Evolutionary conservation across 2,113 vertebrate genomes (phyloP), one percentile per base, ranked within the genome.

Genomic region (Datnioides undecimradiatus): DNA sequence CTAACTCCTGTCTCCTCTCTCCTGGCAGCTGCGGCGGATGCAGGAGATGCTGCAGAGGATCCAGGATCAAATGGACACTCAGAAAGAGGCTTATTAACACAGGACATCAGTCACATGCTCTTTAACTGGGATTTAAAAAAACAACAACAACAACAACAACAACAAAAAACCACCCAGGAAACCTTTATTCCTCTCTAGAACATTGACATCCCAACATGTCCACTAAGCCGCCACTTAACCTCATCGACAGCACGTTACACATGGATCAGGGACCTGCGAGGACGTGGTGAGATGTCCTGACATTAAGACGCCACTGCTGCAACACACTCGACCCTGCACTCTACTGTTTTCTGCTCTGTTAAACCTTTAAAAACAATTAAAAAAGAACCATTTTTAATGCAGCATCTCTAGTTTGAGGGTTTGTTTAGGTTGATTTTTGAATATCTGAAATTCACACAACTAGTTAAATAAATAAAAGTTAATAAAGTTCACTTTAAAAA

Each of bases 11-110:
- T 80, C 48, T 57, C 8, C 1, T 66, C 77, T 88, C 71, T 90
- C 78, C 78, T 38, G 83, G 83, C 83, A 97, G 97, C 67, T 98
- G 88, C 96, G 96, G 73, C 95, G 96, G 80, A 98, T 99, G 97
- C 97, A 99, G 90, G 97, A 99, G 91, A 97, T 98, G 96, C 95
- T 99, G 79, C 94, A 96, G 92, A 97, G 97, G 94, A 97, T 98
- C 93, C 97, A 99, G 94, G 96, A 96, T 85, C 97, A 98, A 91
- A 97, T 99, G 96, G 91, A 95, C 88, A 92, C 89, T 19, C 94
- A 95, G 88, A 94, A 90, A 34, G 94, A 95, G 13, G 84, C 89
- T 9, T 94, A 92, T 92, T 95, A 93, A 93, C 87, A 46, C 67
- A 55, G 75, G 79, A 79, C 74, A 62, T 60, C 73, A 13, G 67